Evolutionary conservation across 1,140 invertebrate species (phyloP), one percentile per base, ranked within the genome.

Genomic region (Leptopilina clavipes): DNA sequence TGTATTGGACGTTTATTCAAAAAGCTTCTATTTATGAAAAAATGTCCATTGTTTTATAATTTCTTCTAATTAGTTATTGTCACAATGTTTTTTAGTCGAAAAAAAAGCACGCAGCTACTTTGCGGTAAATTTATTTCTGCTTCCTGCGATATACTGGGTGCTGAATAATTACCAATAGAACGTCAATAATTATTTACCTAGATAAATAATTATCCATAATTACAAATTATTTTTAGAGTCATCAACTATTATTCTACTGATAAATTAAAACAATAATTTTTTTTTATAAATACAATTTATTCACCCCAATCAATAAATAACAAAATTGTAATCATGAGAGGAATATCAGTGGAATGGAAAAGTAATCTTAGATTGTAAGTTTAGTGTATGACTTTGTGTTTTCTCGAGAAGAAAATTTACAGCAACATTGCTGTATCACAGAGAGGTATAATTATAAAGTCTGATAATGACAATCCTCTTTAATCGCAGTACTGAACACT

Each of bases 251-350:
- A n/a, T n/a, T n/a, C n/a, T n/a, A n/a, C 25, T 31, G 25, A 31
- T 31, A 31, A 31, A 31, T 2, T 31, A 37, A 74, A 44, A 45
- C 22, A 31, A 1, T 0, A 54, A 9, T 54, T 54, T 11, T 65
- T 65, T 75, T 65, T 74, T 78, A 81, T 76, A 81, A 81, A 81
- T 78, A 81, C 77, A 76, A 73, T 74, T 85, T 81, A 80, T 82
- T 86, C 75, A 70, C 70, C 72, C 75, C 79, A 83, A 79, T 79
- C 52, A 82, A 83, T 83, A 84, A 81, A 82, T 83, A 82, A 75
- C 65, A 79, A 76, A 79, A 79, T 77, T 79, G 71, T 82, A 44
- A 43, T 14, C 31, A 74, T 74, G 43, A 70, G 37, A 70, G 70
- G 37, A 71, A 71, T n/a, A n/a, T 44, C 9, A 70, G 70, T 74